Evolutionary conservation across 2,797 vertebrate genomes (phyloP).

Genomic region (Triplophysa yarkandensis): DNA sequence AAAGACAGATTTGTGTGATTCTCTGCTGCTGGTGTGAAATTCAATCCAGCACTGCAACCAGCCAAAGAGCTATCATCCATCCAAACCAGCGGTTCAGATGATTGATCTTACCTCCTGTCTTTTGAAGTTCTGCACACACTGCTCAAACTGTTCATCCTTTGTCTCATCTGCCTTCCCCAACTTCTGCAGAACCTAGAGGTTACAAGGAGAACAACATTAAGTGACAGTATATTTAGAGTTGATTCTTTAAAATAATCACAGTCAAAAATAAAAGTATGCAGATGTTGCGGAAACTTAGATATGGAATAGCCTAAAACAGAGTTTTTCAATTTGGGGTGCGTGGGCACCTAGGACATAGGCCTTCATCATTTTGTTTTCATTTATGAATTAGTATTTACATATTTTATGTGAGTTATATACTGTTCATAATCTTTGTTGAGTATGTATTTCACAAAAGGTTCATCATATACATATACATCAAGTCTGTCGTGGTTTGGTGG

Average conservation of each 20-base stretch:
- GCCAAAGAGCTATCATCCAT: neutral
- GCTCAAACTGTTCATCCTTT: conserved; percentile 97
- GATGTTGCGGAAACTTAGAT: too few species aligned
- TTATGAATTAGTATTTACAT: too few species aligned
- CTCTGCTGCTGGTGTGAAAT: conserved; percentile 7
- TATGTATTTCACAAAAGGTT: too few species aligned
- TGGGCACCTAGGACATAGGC: too few species aligned
- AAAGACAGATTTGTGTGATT: neutral
- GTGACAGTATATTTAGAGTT: neutral
- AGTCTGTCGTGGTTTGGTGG: too few species aligned
- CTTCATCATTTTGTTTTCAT: too few species aligned
- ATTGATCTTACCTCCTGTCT: conserved; percentile 85
- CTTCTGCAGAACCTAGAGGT: conserved; percentile 87
- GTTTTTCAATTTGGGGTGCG: too few species aligned
- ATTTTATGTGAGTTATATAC: too few species aligned
- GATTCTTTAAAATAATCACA: neutral
- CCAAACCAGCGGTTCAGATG: neutral
- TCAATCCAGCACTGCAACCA: conserved; percentile 7
- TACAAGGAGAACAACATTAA: neutral
- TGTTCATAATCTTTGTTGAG: too few species aligned
- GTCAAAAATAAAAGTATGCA: neutral
- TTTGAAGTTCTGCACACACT: conserved; percentile 94
- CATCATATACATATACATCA: too few species aligned
- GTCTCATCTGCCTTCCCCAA: conserved; percentile 97
- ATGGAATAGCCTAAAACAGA: too few species aligned